Percentiles rank a stretch among this genome's conserved stretches.
These are phyloP conservation scores for Rhadina sibilatrix DNA, from an alignment of 2,113 vertebrate genomes.

Conservation along the genomic window DNA sequence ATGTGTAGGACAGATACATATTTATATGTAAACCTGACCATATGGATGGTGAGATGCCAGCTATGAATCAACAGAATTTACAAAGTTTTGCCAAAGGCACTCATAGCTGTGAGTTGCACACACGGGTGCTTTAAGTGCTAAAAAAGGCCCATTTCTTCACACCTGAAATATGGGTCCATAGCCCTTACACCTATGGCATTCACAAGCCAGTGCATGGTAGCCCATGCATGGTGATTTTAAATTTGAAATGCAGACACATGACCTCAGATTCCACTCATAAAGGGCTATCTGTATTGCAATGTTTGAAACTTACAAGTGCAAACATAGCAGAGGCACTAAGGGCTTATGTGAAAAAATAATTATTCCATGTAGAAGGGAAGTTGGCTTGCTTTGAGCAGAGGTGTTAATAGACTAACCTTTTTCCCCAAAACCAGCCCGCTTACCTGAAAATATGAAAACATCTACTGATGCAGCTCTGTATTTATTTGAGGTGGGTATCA, in stretches of 20 bases:
- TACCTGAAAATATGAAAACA: conserved; percentile 51
- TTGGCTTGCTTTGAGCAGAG: conserved; percentile 30
- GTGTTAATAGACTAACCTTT: conserved; percentile 59
- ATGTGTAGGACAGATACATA: neutral
- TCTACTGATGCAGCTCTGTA: neutral
- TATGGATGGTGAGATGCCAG: neutral
- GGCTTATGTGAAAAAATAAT: conserved; percentile 47
- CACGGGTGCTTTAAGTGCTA: neutral
- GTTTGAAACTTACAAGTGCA: conserved; percentile 44
- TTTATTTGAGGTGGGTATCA: neutral
- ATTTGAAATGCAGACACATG: conserved; percentile 27
- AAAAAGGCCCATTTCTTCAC: conserved; percentile 28
- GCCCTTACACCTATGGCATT: neutral
- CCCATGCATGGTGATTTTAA: neutral
- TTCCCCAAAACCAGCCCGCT: neutral
- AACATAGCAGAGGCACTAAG: conserved; percentile 46
- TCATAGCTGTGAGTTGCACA: neutral
- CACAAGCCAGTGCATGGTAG: neutral
- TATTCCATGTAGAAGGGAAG: conserved; percentile 58
- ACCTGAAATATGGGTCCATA: conserved; percentile 1
- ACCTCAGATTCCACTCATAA: conserved; percentile 42
- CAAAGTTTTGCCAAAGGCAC: conserved; percentile 28
- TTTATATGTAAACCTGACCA: neutral
- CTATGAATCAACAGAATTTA: conserved; percentile 36
- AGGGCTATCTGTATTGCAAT: conserved; percentile 32